phyloP scores from a whole-genome alignment of 37 sponge, comb jelly and placozoan genomes.

The Cladorhizidae sp. region DNA sequence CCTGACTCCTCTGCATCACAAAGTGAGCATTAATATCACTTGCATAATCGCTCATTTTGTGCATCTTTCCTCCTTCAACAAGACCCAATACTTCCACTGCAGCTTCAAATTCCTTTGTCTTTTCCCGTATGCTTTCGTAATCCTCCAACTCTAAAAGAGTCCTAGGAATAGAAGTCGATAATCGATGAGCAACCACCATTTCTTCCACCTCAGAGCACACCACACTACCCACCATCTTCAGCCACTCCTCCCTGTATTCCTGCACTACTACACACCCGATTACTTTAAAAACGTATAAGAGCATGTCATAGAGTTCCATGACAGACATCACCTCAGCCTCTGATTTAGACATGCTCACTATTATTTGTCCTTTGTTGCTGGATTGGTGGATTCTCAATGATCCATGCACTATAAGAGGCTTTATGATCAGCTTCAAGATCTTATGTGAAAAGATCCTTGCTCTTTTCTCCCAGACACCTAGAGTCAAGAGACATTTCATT shows the following conservation, averaged over 20 bases:
- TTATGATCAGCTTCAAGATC: slow-evolving; percentile 17
- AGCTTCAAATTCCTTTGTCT: slow-evolving; percentile 43
- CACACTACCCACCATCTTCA: slow-evolving; percentile 9
- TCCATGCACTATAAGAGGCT: slow-evolving; percentile 24
- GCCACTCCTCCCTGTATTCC: slow-evolving; percentile 32
- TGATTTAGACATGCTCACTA: slow-evolving; percentile 9
- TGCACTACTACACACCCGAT: slow-evolving; percentile 16
- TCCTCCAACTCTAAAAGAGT: slow-evolving; percentile 13
- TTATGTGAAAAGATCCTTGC: slow-evolving; percentile 6
- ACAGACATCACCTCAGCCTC: background rate
- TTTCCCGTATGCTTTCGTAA: background rate
- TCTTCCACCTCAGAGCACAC: slow-evolving; percentile 33
- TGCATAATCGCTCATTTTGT: slow-evolving; percentile 57
- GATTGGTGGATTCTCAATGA: background rate
- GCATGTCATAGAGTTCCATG: slow-evolving; percentile 11
- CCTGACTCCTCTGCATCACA: slow-evolving; percentile 47
- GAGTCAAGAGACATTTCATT: slow-evolving; percentile 1
- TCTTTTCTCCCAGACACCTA: slow-evolving; percentile 14
- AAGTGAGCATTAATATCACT: slow-evolving; percentile 56
- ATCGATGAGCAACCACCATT: slow-evolving; percentile 32
- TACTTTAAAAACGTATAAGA: slow-evolving; percentile 22
- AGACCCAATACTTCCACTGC: slow-evolving; percentile 15
- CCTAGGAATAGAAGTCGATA: slow-evolving; percentile 41
- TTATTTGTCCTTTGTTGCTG: background rate
- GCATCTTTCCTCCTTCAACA: slow-evolving; percentile 19